phyloP scores from a whole-genome alignment of 2,797 vertebrate species.

The Tinamus major region DNA sequence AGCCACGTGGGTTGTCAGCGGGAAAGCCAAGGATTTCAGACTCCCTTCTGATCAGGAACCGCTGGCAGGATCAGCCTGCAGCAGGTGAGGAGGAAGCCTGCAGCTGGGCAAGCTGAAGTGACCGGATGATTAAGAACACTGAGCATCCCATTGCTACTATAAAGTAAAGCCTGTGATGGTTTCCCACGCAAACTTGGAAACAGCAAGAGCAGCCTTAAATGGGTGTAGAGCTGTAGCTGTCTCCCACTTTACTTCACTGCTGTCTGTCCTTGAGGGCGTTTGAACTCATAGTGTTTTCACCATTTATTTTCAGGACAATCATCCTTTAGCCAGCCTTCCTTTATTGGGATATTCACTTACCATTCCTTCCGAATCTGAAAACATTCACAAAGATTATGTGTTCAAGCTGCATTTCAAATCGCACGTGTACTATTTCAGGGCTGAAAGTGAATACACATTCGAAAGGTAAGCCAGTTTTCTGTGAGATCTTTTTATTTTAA shows the following conservation, averaged over 20 bases:
- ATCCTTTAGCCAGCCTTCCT: slow-evolving; percentile 96
- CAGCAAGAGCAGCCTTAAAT: not conserved
- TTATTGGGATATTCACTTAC: slow-evolving; percentile 96
- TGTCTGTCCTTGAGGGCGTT: not conserved
- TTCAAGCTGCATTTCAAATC: slow-evolving; percentile 99
- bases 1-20: not conserved
- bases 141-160: not conserved
- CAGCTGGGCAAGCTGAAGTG: not conserved
- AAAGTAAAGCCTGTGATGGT: not conserved
- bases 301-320: slow-evolving; percentile 87
- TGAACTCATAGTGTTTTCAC: not conserved
- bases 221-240: not conserved
- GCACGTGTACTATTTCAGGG: slow-evolving; percentile 97
- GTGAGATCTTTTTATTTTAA: not conserved
- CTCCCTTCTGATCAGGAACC: not conserved
- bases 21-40: not conserved
- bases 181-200: not conserved
- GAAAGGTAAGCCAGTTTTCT: slow-evolving; percentile 84
- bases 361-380: slow-evolving; percentile 91
- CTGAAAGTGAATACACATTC: slow-evolving; percentile 96
- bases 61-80: not conserved
- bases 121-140: not conserved
- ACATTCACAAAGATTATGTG: slow-evolving; percentile 98
- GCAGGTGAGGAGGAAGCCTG: not conserved
- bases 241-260: accelerated